Conservation (phyloP, 1,140 invertebrate species). For the Megalopta genalis region DNA sequence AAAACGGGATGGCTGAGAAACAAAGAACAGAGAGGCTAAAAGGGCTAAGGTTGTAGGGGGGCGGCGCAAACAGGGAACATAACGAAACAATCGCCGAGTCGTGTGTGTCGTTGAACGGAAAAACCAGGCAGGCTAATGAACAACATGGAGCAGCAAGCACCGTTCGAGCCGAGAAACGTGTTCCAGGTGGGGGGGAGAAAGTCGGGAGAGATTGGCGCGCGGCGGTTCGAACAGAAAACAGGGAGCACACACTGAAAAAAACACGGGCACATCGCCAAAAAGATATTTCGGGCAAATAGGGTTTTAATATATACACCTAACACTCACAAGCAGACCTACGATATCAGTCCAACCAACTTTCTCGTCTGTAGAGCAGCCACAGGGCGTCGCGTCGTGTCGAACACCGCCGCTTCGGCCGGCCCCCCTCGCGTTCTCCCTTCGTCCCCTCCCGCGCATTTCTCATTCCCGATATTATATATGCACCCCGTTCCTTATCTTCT, state of each 20-base stretch:
- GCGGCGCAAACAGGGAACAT: too few species aligned
- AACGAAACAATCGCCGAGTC: neutral
- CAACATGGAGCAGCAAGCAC: too few species aligned
- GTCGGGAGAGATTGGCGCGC: too few species aligned
- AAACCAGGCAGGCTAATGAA: too few species aligned
- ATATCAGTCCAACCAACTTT: conserved; percentile 76
- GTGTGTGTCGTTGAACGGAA: neutral
- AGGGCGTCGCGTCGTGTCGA: conserved; percentile 67
- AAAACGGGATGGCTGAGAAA: too few species aligned
- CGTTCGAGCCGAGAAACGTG: neutral
- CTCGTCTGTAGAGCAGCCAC: conserved; percentile 65
- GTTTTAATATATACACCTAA: conserved; percentile 77
- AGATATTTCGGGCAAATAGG: conserved; percentile 73
- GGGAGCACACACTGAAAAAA: conserved; percentile 72
- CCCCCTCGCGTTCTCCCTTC: neutral
- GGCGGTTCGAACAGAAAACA: conserved; percentile 39
- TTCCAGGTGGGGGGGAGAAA: too few species aligned
- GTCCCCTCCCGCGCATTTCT: neutral
- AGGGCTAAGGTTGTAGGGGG: too few species aligned
- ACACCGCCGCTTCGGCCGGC: conserved; percentile 49
- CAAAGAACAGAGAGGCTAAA: too few species aligned
- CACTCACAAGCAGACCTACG: conserved; percentile 79
- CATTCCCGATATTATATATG: too few species aligned
- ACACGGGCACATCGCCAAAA: conserved; percentile 75
- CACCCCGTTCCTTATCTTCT: neutral